These are phyloP conservation scores for Saguinus midas DNA, from an alignment of 2,113 vertebrate genomes.

Conservation along the genomic window DNA sequence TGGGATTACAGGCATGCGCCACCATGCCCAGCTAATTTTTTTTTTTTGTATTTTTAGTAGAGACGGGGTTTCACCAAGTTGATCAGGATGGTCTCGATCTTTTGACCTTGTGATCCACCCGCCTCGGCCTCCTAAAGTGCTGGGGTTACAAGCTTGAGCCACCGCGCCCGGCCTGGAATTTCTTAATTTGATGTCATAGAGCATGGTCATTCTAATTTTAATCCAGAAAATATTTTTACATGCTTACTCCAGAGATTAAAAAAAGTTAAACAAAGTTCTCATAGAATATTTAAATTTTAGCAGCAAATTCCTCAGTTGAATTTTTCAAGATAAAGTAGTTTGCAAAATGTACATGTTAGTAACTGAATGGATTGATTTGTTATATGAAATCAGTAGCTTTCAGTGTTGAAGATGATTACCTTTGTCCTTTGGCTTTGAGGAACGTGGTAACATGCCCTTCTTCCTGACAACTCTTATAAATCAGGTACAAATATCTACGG, in stretches of 20 bases:
- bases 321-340: not conserved
- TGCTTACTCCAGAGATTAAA: not conserved
- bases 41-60: too few relatives aligned
- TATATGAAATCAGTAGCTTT: not conserved
- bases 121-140: too few relatives aligned
- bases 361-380: not conserved
- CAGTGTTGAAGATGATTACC: not conserved
- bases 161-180: not conserved
- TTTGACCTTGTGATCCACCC: too few relatives aligned
- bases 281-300: constrained; percentile 3
- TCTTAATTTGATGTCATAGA: not conserved
- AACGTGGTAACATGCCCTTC: not conserved
- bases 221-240: constrained; percentile 13
- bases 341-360: not conserved
- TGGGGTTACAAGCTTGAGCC: too few relatives aligned
- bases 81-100: too few relatives aligned
- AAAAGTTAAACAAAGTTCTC: not conserved
- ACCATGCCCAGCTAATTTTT: too few relatives aligned
- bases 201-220: not conserved
- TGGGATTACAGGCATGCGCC: too few relatives aligned
- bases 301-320: not conserved
- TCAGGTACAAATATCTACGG: not conserved
- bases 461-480: not conserved
- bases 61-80: too few relatives aligned
- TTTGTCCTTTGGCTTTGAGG: not conserved